Conservation (phyloP, 2,888 invertebrate species). For the Margaritifera margaritifera region DNA sequence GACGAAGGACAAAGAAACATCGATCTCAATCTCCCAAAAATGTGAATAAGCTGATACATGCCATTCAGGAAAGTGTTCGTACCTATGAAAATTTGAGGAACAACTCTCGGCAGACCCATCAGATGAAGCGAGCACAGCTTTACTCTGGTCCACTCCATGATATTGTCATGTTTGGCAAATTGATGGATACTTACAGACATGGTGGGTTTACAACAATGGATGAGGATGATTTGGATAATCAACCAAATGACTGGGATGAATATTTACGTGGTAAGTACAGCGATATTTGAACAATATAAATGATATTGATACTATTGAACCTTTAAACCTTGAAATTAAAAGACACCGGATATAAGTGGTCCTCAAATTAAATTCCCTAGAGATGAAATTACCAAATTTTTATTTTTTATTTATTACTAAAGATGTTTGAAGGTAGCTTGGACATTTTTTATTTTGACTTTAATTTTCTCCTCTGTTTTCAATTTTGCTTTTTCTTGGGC, state of each 20-base stretch:
- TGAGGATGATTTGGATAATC: conserved; percentile 30
- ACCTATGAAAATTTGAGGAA: conserved; percentile 52
- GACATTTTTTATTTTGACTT: too few species aligned
- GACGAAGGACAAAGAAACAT: conserved; percentile 12
- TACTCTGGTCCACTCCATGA: conserved; percentile 58
- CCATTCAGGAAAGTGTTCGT: conserved; percentile 55
- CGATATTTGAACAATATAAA: not conserved
- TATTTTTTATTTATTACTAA: too few species aligned
- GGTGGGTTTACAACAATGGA: conserved; percentile 33
- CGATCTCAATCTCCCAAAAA: not conserved
- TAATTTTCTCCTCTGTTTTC: too few species aligned
- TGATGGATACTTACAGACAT: conserved; percentile 47
- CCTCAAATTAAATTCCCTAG: too few species aligned
- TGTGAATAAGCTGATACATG: conserved; percentile 27
- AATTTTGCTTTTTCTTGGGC: too few species aligned
- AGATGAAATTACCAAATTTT: too few species aligned
- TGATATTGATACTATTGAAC: too few species aligned
- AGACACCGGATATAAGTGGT: too few species aligned
- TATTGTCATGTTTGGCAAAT: conserved; percentile 54
- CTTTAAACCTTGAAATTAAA: too few species aligned
- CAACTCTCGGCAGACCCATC: conserved; percentile 51
- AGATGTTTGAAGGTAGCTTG: too few species aligned
- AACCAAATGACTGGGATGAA: conserved; percentile 47
- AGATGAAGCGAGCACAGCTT: conserved; percentile 57
- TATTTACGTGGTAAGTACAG: conserved; percentile 45